Evolutionary conservation across 37 sponge, comb jelly and placozoan species (phyloP), one percentile per base, ranked within the genome.

Genomic region (Amphimedon queenslandica): DNA sequence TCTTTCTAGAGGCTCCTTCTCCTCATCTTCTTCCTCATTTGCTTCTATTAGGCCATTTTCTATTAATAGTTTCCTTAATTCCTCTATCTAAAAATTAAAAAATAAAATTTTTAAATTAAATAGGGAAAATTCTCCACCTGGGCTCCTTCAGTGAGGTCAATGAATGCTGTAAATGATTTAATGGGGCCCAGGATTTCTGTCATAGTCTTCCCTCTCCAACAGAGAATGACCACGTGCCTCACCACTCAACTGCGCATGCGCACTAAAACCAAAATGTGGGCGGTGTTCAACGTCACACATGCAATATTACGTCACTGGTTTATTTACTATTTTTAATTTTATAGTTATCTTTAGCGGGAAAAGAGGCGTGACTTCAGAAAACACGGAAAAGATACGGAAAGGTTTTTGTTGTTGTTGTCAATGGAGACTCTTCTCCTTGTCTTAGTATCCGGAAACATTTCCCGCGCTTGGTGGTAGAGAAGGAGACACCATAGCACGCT

Each of bases 81-180:
- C 87, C 43, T 13, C 21, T n/a, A 60, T n/a, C 61, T 60, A 25
- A 25, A 25, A 5, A 25, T 25, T 6, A n/a, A n/a, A n/a, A n/a
- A 25, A n/a, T 6, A 6, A 60, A 60, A 60, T 25, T 6, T 47
- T 47, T 6, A 25, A 6, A 25, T 25, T 11, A 11, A 60, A 6
- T 60, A n/a, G 24, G 21, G 21, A 36, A 0, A 58, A 1, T 18
- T 25, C 4, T 65, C 34, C 23, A 85, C 85, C 79, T 85, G 85
- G 23, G 72, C 85, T 16, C 78, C 85, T 38, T 85, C 85, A 20
- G 73, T 68, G 31, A 85, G 73, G 21, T 78, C 75, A 56, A 78
- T 78, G 20, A 85, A 57, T 18, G 85, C 80, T 40, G 85, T 73
- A 43, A 85, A 85, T 4, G 72, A 70, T 25, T 73, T 85, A 33